A percentile compares a stretch with the other conserved stretches of the same genome.
Evolutionary conservation across 2,797 vertebrate species (phyloP).

Genomic region (Carcharodon carcharias): DNA sequence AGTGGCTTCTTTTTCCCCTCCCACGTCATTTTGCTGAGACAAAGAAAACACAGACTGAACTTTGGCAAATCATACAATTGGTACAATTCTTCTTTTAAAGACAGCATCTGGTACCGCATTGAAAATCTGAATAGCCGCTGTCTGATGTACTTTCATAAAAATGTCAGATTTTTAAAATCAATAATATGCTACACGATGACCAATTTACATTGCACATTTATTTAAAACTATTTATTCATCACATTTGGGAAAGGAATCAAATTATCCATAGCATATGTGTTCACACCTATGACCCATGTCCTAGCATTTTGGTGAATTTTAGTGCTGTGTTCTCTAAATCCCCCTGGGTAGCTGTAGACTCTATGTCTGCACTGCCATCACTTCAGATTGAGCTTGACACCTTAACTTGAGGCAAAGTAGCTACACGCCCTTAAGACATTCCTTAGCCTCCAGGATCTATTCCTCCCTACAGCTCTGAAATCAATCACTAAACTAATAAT

Average conservation of each 20-base stretch:
- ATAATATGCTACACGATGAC: not conserved
- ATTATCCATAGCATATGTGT: not conserved
- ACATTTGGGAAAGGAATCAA: not conserved
- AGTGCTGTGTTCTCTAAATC: not conserved
- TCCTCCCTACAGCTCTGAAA: not conserved
- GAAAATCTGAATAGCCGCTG: not conserved
- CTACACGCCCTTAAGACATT: not conserved
- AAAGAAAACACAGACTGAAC: not conserved
- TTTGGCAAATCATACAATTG: not conserved
- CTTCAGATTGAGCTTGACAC: not conserved
- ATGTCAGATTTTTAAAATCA: not conserved
- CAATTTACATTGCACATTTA: not conserved
- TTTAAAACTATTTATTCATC: not conserved
- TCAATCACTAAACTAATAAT: conserved; percentile 4
- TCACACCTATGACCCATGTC: not conserved
- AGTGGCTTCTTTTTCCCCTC: not conserved
- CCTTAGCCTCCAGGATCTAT: not conserved
- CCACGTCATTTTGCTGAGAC: not conserved
- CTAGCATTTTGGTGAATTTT: not conserved
- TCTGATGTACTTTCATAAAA: not conserved
- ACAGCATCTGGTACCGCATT: not conserved
- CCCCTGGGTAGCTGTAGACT: not conserved
- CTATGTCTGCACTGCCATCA: not conserved
- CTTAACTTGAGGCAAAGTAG: not conserved
- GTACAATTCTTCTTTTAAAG: not conserved